Evolutionary conservation across 1,140 invertebrate genomes (phyloP), one percentile per base, ranked within the genome.

Genomic region (Drosophila pallidifrons): DNA sequence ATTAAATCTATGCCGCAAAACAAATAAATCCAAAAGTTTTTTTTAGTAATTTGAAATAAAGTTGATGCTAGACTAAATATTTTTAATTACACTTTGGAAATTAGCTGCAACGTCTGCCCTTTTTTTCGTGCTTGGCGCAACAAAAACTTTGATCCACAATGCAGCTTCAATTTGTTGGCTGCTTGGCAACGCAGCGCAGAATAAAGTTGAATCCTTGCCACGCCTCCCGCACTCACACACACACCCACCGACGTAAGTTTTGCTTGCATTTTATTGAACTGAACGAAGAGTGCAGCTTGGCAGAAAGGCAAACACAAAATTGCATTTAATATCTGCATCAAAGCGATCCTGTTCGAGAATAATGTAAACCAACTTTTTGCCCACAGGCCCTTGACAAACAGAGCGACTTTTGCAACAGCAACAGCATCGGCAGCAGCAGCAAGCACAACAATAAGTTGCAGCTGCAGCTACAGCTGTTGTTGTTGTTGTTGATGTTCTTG

Each of bases 241-340:
- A 25, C 20, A 25, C 20, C 20, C 20, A 25, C 13, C 30, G 25
- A 46, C 25, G 45, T 45, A 45, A 45, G 41, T 47, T 2, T 59
- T 0, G 13, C 35, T 38, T 3, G 11, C 41, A 10, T 38, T 63
- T 38, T n/a, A 60, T 74, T 68, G 54, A 43, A 59, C 54, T 68
- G 43, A 25, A 25, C 28, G 16, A 68, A 49, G 32, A 43, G 20
- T 28, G 32, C 64, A 57, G 43, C 43, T 35, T 49, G 43, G 43
- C 64, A 86, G 55, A 55, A 35, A 60, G 52, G 15, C 16, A 61
- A 85, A 73, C 81, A 74, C 75, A 81, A n/a, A 85, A 81, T 74
- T 86, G 69, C 82, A 86, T 67, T 87, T 77, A 86, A 79, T 82
- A 86, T 71, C 64, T 72, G 72, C 71, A 82, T 79, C 72, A 76